Conservation (phyloP, 1,140 invertebrate genomes). For the Megalopta genalis region DNA sequence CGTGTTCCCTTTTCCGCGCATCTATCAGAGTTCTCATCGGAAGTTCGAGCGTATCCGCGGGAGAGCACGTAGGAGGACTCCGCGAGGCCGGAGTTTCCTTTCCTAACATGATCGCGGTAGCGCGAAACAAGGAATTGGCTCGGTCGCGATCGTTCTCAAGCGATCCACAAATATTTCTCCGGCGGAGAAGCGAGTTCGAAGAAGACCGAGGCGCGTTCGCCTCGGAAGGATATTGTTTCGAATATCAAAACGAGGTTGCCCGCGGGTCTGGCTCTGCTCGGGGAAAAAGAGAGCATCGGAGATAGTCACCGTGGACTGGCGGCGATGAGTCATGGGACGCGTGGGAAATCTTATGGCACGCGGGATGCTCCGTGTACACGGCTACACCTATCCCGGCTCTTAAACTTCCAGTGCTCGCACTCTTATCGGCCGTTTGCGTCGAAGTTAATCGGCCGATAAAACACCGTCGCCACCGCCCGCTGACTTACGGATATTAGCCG, state of each 20-base stretch:
- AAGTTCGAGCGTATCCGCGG: not conserved
- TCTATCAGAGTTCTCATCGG: not conserved
- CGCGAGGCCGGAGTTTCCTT: not conserved
- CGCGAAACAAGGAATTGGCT: conserved; percentile 2
- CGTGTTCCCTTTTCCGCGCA: not conserved
- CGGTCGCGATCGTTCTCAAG: not conserved
- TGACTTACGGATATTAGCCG: conserved; percentile 23
- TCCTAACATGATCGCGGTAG: conserved; percentile 8
- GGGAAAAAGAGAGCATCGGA: not conserved
- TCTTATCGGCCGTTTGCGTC: conserved; percentile 52
- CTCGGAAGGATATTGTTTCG: conserved; percentile 7
- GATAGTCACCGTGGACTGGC: conserved; percentile 50
- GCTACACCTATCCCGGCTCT: conserved; percentile 6
- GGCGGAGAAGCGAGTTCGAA: too few species aligned
- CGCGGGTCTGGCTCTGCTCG: too few species aligned
- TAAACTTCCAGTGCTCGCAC: conserved; percentile 41
- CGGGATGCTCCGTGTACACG: conserved; percentile 45
- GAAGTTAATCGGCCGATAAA: conserved; percentile 54
- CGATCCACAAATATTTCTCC: not conserved
- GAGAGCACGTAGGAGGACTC: not conserved
- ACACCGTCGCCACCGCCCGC: not conserved
- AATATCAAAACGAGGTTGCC: conserved; percentile 55
- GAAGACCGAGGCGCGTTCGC: too few species aligned
- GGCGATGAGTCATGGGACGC: conserved; percentile 74
- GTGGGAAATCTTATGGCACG: conserved; percentile 77